phyloP scores from a whole-genome alignment of 2,888 invertebrate genomes.

The Theretra japonica region DNA sequence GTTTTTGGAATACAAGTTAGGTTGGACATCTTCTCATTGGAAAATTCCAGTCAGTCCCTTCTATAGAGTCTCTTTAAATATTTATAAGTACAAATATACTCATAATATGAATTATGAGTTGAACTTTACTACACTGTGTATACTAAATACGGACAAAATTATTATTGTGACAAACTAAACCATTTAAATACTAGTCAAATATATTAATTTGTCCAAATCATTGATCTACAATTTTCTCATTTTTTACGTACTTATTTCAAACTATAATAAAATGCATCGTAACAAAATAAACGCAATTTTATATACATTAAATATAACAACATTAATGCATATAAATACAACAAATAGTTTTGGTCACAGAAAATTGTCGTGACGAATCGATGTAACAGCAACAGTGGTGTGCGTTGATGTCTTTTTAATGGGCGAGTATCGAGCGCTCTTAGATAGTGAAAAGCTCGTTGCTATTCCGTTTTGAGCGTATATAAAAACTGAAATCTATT shows the following conservation, averaged over 20 bases:
- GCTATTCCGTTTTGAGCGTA: neutral
- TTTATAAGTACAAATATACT: too few species aligned
- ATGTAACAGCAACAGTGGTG: constrained; percentile 8
- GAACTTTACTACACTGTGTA: too few species aligned
- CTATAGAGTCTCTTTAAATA: too few species aligned
- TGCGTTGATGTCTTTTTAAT: constrained; percentile 72
- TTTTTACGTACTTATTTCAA: neutral
- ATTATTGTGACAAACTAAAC: too few species aligned
- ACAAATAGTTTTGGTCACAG: constrained; percentile 15
- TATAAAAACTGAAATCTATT: too few species aligned
- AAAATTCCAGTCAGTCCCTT: too few species aligned
- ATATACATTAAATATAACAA: constrained; percentile 9
- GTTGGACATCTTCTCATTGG: too few species aligned
- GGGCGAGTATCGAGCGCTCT: constrained; percentile 37
- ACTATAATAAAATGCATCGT: neutral
- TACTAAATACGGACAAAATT: too few species aligned
- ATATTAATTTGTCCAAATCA: too few species aligned
- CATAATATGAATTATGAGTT: too few species aligned
- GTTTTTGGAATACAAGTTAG: too few species aligned
- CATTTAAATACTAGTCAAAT: too few species aligned
- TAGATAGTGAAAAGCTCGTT: constrained; percentile 18
- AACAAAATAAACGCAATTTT: neutral
- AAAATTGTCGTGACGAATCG: constrained; percentile 18
- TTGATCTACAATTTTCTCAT: neutral
- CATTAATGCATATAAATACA: constrained; percentile 17